These are phyloP conservation scores for Catharus fuscescens DNA, from an alignment of 2,113 vertebrate genomes.

Conservation along the genomic window DNA sequence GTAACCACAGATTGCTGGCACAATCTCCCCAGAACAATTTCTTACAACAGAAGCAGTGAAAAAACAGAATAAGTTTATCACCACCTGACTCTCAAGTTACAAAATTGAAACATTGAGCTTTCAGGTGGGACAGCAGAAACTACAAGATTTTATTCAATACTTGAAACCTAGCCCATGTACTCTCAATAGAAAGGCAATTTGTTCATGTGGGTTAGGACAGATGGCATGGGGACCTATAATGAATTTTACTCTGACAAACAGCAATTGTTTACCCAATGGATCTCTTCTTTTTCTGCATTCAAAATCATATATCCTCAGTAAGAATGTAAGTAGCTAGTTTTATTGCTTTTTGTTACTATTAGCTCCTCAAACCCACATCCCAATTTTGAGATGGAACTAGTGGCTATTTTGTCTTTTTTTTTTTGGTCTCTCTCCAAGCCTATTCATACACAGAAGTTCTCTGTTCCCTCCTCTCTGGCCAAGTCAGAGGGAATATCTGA, in stretches of 20 bases:
- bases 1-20: neutral
- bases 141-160: neutral
- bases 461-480: neutral
- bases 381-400: neutral
- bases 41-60: neutral
- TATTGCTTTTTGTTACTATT: neutral
- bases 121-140: neutral
- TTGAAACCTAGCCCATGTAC: neutral
- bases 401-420: neutral
- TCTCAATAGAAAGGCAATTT: slow-evolving; percentile 8
- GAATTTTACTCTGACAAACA: neutral
- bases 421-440: neutral
- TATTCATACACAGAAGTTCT: neutral
- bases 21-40: neutral
- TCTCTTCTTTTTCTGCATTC: neutral
- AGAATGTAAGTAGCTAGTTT: neutral
- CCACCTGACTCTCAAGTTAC: neutral
- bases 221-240: neutral
- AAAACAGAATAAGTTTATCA: neutral
- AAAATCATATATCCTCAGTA: neutral
- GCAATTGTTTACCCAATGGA: neutral
- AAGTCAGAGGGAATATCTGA: neutral
- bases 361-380: neutral
- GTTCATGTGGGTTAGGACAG: slow-evolving; percentile 32
- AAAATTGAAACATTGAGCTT: neutral